Conservation (phyloP, 2,888 invertebrate species). For the Eurytoma californica region DNA sequence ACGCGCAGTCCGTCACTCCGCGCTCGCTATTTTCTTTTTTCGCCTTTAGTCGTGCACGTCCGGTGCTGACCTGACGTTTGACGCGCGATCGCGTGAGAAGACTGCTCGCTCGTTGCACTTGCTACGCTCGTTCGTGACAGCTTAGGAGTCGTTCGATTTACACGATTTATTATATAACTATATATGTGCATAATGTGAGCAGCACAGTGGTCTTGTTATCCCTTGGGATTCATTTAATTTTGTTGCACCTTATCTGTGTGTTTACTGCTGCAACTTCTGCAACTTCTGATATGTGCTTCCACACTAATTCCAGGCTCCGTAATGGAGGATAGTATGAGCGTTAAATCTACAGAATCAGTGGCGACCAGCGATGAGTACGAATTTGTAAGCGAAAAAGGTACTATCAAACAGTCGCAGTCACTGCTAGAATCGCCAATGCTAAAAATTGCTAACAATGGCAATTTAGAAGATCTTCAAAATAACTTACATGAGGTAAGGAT, state of each 20-base stretch:
- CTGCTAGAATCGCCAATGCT: conserved; percentile 77
- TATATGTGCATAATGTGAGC: not conserved
- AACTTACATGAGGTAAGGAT: conserved; percentile 79
- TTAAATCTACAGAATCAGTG: conserved; percentile 82
- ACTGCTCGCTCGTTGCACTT: not conserved
- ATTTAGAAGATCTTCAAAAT: conserved; percentile 80
- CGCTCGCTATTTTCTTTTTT: not conserved
- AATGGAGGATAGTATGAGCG: conserved; percentile 82
- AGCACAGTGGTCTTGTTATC: conserved; percentile 10
- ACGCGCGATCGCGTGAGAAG: too few relatives aligned
- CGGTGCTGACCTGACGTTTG: too few relatives aligned
- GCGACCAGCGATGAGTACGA: conserved; percentile 84
- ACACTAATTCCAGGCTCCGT: conserved; percentile 69
- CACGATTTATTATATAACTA: conserved; percentile 36
- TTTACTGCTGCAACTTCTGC: not conserved
- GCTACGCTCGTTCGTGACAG: not conserved
- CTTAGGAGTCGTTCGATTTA: not conserved
- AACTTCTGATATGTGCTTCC: conserved; percentile 17
- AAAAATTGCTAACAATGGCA: conserved; percentile 81
- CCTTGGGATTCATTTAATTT: conserved; percentile 1
- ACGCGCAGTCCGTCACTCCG: conserved; percentile 5
- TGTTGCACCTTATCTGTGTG: conserved; percentile 35
- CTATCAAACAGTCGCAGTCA: conserved; percentile 67
- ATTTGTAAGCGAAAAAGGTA: conserved; percentile 78
- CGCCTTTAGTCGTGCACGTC: not conserved